Evolutionary conservation across 1,140 invertebrate species (phyloP), one percentile per base, ranked within the genome.

Genomic region (Archivesica marissinica): DNA sequence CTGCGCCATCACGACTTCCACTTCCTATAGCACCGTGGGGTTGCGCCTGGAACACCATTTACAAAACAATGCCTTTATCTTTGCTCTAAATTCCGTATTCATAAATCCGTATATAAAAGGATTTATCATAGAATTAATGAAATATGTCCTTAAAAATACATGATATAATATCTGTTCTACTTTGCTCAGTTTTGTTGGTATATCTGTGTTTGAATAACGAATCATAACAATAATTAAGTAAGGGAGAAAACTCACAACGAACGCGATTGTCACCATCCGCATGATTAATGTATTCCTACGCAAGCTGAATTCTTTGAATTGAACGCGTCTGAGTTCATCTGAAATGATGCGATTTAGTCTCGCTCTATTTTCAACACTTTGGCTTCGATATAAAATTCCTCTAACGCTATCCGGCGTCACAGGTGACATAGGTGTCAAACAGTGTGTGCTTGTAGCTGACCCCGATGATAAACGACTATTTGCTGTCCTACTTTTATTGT

Each of bases 91-190:
- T 35, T 85, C 59, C 35, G 41, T 52, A 28, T 85, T 85, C 82
- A 85, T 85, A 33, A 85, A 85, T 9, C 82, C 82, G 30, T 85
- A 85, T 38, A 85, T 85, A 44, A 85, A 85, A 9, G 82, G 82
- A 56, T 85, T 85, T 0, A 85, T 78, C 72, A 85, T 70, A 9
- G 74, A 77, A 70, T 85, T 85, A 6, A 85, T 50, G 52, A 85
- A 85, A 41, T 85, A 85, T 3, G 72, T 68, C 38, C 82, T 50
- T 38, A 77, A 41, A 72, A 85, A 85, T 25, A 76, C 47, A 30
- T 77, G 72, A 56, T 85, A 77, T 20, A 70, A 75, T 11, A 85
- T 85, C 44, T 85, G 72, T 33, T 78, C 61, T 1, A 52, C 17
- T 41, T 66, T 59, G 30, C 64, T 66, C 30, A 85, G n/a, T 52